Evolutionary conservation across 2,113 vertebrate species (phyloP).

Genomic region (Ploceus nigricollis): DNA sequence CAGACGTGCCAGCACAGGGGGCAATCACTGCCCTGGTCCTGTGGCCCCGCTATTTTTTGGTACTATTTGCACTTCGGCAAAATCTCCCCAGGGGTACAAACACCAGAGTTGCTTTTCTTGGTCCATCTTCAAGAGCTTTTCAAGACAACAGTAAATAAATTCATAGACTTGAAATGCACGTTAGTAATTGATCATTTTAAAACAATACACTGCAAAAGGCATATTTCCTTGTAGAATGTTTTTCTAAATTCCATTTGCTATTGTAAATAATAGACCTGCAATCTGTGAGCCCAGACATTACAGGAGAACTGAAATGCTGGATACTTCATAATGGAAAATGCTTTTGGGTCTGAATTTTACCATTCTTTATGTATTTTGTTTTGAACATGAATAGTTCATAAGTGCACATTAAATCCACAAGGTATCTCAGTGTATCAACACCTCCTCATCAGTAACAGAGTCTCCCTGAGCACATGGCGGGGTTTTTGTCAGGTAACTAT

Average conservation of each 20-base stretch:
- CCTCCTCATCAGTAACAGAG: background rate
- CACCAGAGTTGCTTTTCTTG: background rate
- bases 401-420: background rate
- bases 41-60: accelerated
- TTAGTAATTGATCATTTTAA: background rate
- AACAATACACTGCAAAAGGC: background rate
- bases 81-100: no score
- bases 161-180: background rate
- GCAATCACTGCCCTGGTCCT: background rate
- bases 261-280: background rate
- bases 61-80: accelerated
- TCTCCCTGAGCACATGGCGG: background rate
- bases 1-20: background rate
- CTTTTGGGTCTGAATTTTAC: background rate
- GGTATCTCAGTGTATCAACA: background rate
- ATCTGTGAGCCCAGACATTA: background rate
- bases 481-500: background rate
- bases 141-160: background rate
- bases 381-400: background rate
- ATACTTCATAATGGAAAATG: background rate
- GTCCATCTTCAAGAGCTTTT: background rate
- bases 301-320: background rate
- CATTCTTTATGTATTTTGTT: background rate
- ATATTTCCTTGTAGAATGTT: background rate
- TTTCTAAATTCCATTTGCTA: background rate